phyloP scores from a whole-genome alignment of 2,888 invertebrate species.

The Crossocerus cetratus region DNA sequence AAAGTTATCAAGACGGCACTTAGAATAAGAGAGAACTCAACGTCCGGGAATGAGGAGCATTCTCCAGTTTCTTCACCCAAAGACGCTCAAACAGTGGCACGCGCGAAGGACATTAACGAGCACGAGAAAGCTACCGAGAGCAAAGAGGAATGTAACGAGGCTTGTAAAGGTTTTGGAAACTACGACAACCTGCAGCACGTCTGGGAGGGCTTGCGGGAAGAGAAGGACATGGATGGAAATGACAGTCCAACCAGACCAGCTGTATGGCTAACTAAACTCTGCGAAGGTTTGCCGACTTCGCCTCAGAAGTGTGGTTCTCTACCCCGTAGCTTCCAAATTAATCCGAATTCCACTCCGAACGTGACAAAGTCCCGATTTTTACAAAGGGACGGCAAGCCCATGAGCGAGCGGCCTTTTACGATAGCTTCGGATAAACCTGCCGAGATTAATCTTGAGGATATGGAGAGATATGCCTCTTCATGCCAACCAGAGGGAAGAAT shows the following conservation, averaged over 20 bases:
- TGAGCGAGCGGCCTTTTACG: conserved; percentile 83
- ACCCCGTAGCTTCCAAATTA: conserved; percentile 87
- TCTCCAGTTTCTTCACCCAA: background rate
- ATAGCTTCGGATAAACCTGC: conserved; percentile 85
- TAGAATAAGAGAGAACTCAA: conserved; percentile 67
- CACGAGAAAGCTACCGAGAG: conserved; percentile 7
- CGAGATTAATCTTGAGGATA: conserved; percentile 83
- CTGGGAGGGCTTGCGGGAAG: conserved; percentile 68
- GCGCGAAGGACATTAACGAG: background rate
- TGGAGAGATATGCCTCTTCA: conserved; percentile 79
- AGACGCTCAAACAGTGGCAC: background rate
- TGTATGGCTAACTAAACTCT: conserved; percentile 85
- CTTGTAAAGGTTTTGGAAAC: conserved; percentile 79
- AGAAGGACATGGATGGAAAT: conserved; percentile 54
- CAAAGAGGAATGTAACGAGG: conserved; percentile 3
- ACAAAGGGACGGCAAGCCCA: conserved; percentile 81
- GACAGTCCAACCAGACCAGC: conserved; percentile 82
- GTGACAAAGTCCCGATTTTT: conserved; percentile 77
- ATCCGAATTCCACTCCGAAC: conserved; percentile 79
- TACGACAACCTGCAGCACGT: conserved; percentile 80
- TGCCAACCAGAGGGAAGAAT: conserved; percentile 72
- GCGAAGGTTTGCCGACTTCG: conserved; percentile 83
- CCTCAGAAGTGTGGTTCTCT: conserved; percentile 87
- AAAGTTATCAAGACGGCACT: conserved; percentile 69
- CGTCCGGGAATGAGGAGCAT: conserved; percentile 47